A percentile compares a stretch with the other conserved stretches of the same genome.
These are phyloP conservation scores for chimpanzee (Pan troglodytes) DNA, from an alignment of 2,113 vertebrate species.

Conservation along the genomic window NHGRI_mPanTro3-v2.1_pri NC_072412.2:42846501-42847000, in stretches of 20 bases:
- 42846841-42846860: slow-evolving; percentile 9
- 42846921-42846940: slow-evolving; percentile 21
- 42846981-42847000: slow-evolving; percentile 31
- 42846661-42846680: slow-evolving; percentile 44
- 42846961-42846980: slow-evolving; percentile 2
- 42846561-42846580: slow-evolving; percentile 86
- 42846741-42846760: not conserved
- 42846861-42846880: slow-evolving; percentile 46
- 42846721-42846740: not conserved
- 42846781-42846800: not conserved
- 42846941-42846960: not conserved
- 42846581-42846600: slow-evolving; percentile 88
- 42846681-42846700: slow-evolving; percentile 34
- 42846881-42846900: slow-evolving; percentile 3
- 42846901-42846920: not conserved
- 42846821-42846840: not conserved
- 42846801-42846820: slow-evolving; percentile 23
- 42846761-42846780: not conserved
- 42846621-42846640: slow-evolving; percentile 81
- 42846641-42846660: slow-evolving; percentile 77
- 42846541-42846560: slow-evolving; percentile 87
- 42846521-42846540: slow-evolving; percentile 86
- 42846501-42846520: slow-evolving; percentile 86
- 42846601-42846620: slow-evolving; percentile 85
- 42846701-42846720: not conserved